These are phyloP conservation scores for Brachirus orientalis DNA, from an alignment of 2,113 vertebrate species.

Conservation along the genomic window DNA sequence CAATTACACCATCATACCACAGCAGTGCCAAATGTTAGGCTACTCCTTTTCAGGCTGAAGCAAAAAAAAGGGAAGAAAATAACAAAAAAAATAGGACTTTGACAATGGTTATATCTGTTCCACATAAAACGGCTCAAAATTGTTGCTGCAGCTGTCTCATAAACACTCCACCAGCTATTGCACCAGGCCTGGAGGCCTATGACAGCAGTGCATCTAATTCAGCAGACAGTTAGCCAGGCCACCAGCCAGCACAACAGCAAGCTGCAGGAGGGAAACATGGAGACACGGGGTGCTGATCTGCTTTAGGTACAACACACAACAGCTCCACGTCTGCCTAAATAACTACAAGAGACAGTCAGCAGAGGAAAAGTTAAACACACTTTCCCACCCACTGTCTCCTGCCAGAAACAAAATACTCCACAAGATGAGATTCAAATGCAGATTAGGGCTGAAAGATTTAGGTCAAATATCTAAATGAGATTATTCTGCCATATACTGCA, in stretches of 20 bases:
- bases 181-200: slow-evolving; percentile 25
- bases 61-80: too few relatives aligned
- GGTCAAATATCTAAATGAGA: too few relatives aligned
- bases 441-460: not conserved
- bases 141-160: slow-evolving; percentile 37
- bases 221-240: slow-evolving; percentile 40
- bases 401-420: slow-evolving; percentile 46
- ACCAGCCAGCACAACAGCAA: slow-evolving; percentile 24
- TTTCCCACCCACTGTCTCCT: slow-evolving; percentile 26
- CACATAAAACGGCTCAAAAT: not conserved
- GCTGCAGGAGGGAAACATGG: slow-evolving; percentile 36
- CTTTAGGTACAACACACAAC: slow-evolving; percentile 30
- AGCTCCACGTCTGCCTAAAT: slow-evolving; percentile 37
- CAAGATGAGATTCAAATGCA: slow-evolving; percentile 41
- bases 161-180: slow-evolving; percentile 23
- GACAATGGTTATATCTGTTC: slow-evolving; percentile 19
- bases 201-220: slow-evolving; percentile 38
- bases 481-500: too few relatives aligned
- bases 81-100: not conserved
- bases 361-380: slow-evolving; percentile 35
- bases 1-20: not conserved
- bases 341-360: slow-evolving; percentile 42
- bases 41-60: not conserved
- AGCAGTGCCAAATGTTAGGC: slow-evolving; percentile 2
- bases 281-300: slow-evolving; percentile 14